A percentile compares a stretch with the other conserved stretches of the same genome.
Conservation (phyloP, 1,140 invertebrate species). For the Microvelia longipes region DNA sequence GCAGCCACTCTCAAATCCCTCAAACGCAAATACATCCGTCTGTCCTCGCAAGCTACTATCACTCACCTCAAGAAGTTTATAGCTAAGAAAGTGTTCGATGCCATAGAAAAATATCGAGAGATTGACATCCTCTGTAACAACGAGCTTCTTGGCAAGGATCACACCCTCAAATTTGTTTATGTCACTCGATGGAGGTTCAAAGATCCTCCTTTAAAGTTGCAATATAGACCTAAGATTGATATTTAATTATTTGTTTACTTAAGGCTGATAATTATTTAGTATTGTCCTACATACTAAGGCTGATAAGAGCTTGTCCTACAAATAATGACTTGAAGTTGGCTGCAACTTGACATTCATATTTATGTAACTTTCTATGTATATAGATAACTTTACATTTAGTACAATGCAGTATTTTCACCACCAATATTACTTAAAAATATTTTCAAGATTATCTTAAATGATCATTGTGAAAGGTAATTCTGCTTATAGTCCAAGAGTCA, state of each 20-base stretch:
- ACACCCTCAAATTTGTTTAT: conserved; percentile 95
- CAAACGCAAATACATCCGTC: conserved; percentile 77
- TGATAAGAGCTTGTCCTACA: too few species aligned
- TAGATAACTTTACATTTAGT: too few species aligned
- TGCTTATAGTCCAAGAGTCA: too few species aligned
- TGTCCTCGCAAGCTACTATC: conserved; percentile 90
- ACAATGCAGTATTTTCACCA: too few species aligned
- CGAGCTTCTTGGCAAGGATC: conserved; percentile 94
- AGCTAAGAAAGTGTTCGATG: conserved; percentile 82
- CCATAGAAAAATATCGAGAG: conserved; percentile 86
- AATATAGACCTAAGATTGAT: conserved; percentile 63
- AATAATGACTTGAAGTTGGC: too few species aligned
- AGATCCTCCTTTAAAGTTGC: conserved; percentile 67
- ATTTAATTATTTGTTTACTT: conserved; percentile 37
- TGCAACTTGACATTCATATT: too few species aligned
- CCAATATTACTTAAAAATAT: too few species aligned
- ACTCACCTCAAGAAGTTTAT: conserved; percentile 96
- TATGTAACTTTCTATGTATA: too few species aligned
- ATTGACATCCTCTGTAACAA: conserved; percentile 98
- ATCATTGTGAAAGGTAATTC: too few species aligned
- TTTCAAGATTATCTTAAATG: too few species aligned
- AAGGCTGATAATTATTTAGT: too few species aligned
- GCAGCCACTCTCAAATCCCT: conserved; percentile 68
- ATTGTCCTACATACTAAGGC: too few species aligned
- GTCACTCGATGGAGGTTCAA: conserved; percentile 94